phyloP scores from a whole-genome alignment of 1,140 invertebrate genomes.

The Zaprionus nigranus region DNA sequence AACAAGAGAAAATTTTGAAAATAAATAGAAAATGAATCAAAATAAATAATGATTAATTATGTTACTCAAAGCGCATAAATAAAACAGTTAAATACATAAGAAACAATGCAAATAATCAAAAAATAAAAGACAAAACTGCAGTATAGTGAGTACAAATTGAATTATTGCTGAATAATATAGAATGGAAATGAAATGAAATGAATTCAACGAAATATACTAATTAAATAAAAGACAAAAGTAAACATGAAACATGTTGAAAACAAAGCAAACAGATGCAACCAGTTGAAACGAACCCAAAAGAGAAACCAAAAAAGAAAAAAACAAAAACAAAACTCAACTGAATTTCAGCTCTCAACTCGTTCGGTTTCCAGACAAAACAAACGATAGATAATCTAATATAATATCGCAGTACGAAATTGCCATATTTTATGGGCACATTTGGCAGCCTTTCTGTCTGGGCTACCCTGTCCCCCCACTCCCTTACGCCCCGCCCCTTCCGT shows the following conservation, averaged over 20 bases:
- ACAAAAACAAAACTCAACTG: neutral
- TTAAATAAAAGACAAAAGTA: neutral
- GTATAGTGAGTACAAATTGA: neutral
- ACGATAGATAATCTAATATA: conserved; percentile 28
- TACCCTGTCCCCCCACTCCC: neutral
- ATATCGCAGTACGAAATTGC: conserved; percentile 13
- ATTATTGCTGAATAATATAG: neutral
- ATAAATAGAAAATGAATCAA: neutral
- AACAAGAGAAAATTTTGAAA: neutral
- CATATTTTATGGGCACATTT: conserved; percentile 28
- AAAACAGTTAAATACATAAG: neutral
- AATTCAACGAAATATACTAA: neutral
- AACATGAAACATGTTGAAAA: neutral
- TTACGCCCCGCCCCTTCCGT: neutral
- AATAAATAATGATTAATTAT: neutral
- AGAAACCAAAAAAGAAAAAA: neutral
- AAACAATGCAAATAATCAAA: neutral
- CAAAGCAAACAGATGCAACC: conserved; percentile 1
- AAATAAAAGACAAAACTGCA: neutral
- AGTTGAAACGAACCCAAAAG: neutral
- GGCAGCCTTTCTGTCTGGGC: neutral
- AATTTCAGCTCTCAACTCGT: conserved; percentile 16
- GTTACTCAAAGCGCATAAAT: neutral
- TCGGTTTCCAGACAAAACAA: conserved; percentile 24
- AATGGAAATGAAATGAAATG: neutral